Evolutionary conservation across 2,888 invertebrate genomes (phyloP).

Genomic region (Drosophila kambysellisi): DNA sequence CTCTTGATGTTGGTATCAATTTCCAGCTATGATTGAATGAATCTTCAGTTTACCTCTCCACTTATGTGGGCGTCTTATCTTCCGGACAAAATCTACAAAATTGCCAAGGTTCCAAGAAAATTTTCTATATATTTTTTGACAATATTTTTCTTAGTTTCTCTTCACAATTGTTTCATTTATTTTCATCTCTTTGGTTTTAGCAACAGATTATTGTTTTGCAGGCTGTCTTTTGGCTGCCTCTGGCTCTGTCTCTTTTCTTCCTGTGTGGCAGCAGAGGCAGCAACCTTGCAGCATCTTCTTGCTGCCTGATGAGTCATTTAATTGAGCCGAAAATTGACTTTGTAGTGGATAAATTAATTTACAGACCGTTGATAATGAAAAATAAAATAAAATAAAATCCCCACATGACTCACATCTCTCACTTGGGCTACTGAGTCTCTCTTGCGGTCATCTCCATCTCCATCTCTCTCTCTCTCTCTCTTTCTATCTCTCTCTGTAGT

Average conservation of each 20-base stretch:
- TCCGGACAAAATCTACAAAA: slow-evolving; percentile 56
- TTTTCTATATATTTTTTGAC: slow-evolving; percentile 42
- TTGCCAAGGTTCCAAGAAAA: slow-evolving; percentile 68
- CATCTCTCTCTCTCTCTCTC: not conserved
- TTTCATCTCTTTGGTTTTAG: slow-evolving; percentile 29
- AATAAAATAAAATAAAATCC: slow-evolving; percentile 31
- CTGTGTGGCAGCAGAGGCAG: slow-evolving; percentile 49
- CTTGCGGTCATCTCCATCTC: not conserved
- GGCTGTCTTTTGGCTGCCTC: slow-evolving; percentile 2
- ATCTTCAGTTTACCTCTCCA: slow-evolving; percentile 36
- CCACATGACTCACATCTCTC: slow-evolving; percentile 52
- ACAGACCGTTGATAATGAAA: slow-evolving; percentile 53
- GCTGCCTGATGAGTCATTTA: slow-evolving; percentile 75
- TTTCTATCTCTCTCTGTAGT: not conserved
- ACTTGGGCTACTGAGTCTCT: slow-evolving; percentile 5
- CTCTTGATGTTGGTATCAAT: slow-evolving; percentile 73
- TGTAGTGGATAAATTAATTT: slow-evolving; percentile 75
- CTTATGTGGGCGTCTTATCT: slow-evolving; percentile 67
- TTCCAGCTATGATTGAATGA: slow-evolving; percentile 76
- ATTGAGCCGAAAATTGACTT: slow-evolving; percentile 76
- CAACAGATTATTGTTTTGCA: slow-evolving; percentile 43
- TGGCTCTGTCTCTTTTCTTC: not conserved
- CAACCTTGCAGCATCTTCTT: slow-evolving; percentile 28
- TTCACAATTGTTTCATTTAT: not conserved
- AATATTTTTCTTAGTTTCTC: slow-evolving; percentile 33